Evolutionary conservation across 2,888 invertebrate genomes (phyloP).

Genomic region (Cordilura impudica): DNA sequence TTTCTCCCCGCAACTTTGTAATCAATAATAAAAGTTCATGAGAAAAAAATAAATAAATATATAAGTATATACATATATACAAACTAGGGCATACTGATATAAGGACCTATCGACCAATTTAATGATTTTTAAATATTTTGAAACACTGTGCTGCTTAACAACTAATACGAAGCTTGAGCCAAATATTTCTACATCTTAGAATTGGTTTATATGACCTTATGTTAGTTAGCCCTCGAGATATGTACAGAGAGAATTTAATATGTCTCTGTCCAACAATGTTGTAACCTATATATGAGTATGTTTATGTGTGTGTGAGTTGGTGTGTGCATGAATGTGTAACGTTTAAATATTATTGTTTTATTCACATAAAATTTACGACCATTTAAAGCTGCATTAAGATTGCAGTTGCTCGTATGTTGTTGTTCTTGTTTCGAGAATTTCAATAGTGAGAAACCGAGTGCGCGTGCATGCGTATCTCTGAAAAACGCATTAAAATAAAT

Average conservation of each 20-base stretch:
- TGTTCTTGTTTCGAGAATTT: background rate
- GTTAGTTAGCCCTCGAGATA: too few species aligned
- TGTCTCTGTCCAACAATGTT: background rate
- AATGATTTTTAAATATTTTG: too few species aligned
- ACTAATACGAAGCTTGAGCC: too few species aligned
- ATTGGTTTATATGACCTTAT: too few species aligned
- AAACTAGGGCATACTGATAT: too few species aligned
- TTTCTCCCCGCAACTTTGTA: constrained; percentile 38
- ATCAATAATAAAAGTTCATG: constrained; percentile 52
- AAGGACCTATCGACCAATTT: too few species aligned
- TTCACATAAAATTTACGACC: background rate
- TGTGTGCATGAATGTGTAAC: background rate
- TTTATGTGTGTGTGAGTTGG: background rate
- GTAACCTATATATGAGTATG: background rate
- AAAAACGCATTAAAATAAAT: constrained; percentile 55
- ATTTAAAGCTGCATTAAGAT: background rate
- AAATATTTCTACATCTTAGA: too few species aligned
- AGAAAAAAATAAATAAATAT: background rate
- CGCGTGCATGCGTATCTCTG: constrained; percentile 5
- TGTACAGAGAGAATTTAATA: background rate
- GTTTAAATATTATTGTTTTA: background rate
- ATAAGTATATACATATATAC: too few species aligned
- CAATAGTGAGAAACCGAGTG: background rate
- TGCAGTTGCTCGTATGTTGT: background rate
- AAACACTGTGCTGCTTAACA: too few species aligned